Conservation (phyloP, 53 echinoderm and acorn worm genomes). For the Hippasteria phrygiana region DNA sequence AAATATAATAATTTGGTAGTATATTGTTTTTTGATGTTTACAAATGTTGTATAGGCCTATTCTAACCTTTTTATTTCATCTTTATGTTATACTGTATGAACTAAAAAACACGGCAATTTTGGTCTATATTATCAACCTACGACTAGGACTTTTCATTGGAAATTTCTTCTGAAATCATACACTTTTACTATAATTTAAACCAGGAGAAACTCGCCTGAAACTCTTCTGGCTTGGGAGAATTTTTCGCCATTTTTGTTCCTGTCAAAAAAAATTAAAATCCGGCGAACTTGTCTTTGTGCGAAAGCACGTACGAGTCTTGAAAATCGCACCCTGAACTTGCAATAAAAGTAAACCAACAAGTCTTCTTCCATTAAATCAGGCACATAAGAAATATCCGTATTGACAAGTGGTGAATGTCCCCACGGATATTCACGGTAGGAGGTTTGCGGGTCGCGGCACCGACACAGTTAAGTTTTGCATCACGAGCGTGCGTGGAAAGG, state of each 20-base stretch:
- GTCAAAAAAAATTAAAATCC: neutral
- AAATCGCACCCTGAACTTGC: slow-evolving; percentile 23
- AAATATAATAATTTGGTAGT: no score
- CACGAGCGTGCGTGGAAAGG: slow-evolving; percentile 34
- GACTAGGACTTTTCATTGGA: no score
- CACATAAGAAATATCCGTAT: neutral
- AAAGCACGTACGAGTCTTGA: slow-evolving; percentile 9
- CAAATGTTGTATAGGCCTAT: no score
- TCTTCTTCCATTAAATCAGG: slow-evolving; percentile 30
- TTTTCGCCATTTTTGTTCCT: neutral
- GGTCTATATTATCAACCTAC: no score
- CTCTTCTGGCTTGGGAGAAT: neutral
- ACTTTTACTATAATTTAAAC: neutral
- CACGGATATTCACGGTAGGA: neutral
- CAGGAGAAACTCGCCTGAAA: neutral
- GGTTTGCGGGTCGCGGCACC: neutral
- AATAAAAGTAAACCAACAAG: slow-evolving; percentile 20
- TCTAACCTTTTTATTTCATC: no score
- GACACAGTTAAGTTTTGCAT: no score
- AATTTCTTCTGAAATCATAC: no score
- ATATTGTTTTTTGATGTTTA: no score
- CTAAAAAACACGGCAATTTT: no score
- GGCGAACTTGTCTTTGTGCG: neutral
- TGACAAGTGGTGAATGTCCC: slow-evolving; percentile 29
- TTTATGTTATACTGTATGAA: no score